These are phyloP conservation scores for Camponotus fellah DNA, from an alignment of 2,888 invertebrate species.

Conservation along the genomic window DNA sequence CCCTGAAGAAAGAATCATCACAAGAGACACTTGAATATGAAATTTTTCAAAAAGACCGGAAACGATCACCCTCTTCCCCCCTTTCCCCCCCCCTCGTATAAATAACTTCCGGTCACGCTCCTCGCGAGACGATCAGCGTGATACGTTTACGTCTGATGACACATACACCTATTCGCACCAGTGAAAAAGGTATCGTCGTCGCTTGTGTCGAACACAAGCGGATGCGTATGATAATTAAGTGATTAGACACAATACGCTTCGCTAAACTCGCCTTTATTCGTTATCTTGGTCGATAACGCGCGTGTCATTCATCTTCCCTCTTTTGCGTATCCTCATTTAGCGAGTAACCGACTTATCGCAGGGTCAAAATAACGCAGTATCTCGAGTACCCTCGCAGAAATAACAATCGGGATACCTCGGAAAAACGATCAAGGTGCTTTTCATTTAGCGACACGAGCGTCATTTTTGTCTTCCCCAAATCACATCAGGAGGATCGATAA, in stretches of 20 bases:
- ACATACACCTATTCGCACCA: neutral
- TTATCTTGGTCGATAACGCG: conserved; percentile 19
- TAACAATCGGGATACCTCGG: neutral
- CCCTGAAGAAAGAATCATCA: conserved; percentile 65
- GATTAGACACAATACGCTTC: conserved; percentile 15
- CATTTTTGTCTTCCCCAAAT: too few relatives aligned
- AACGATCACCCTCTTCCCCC: too few relatives aligned
- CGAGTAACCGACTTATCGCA: neutral
- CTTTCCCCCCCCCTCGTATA: neutral
- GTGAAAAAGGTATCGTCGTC: neutral
- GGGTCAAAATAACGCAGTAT: neutral
- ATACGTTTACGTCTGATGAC: neutral
- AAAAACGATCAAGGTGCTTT: neutral
- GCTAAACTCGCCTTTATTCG: conserved; percentile 4
- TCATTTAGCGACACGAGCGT: too few relatives aligned
- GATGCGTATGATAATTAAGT: conserved; percentile 17
- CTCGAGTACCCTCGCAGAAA: neutral
- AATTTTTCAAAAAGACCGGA: neutral
- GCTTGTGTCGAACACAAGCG: neutral
- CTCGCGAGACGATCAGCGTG: too few relatives aligned
- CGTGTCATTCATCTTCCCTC: conserved; percentile 2
- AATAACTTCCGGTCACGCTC: neutral
- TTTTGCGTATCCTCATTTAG: neutral
- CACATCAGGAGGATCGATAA: too few relatives aligned
- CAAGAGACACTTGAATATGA: neutral